Conservation (phyloP, 2,113 vertebrate species). For the Tetrax tetrax region DNA sequence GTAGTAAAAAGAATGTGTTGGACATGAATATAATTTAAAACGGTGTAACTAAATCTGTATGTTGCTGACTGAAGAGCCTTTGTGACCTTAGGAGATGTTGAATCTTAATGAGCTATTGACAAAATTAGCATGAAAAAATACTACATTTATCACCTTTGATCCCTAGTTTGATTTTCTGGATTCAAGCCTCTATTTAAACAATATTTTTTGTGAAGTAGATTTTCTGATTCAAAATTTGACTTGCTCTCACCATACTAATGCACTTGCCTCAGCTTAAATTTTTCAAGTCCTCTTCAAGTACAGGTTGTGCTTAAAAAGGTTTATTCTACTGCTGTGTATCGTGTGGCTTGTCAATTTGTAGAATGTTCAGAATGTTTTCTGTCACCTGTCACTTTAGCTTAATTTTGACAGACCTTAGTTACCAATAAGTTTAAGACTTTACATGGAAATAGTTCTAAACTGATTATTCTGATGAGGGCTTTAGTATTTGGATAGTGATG, state of each 20-base stretch:
- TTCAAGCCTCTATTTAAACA: neutral
- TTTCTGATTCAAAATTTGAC: neutral
- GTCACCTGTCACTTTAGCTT: neutral
- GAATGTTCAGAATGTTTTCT: neutral
- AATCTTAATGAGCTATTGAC: neutral
- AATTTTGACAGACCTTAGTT: neutral
- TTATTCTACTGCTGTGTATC: neutral
- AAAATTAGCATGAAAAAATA: neutral
- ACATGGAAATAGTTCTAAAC: neutral
- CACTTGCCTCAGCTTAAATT: neutral
- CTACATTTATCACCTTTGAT: neutral
- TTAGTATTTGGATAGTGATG: neutral
- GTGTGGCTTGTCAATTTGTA: neutral
- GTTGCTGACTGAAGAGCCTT: neutral
- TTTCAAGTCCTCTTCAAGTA: neutral
- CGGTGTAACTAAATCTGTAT: neutral
- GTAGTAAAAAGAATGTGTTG: neutral
- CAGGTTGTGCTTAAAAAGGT: neutral
- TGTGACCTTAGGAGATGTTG: neutral
- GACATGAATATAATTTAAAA: neutral
- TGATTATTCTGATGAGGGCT: neutral
- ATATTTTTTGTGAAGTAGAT: neutral
- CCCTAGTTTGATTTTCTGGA: neutral
- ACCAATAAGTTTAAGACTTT: neutral
- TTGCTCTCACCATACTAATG: neutral